Percentiles rank a stretch among this genome's conserved stretches.
Evolutionary conservation across 2,888 invertebrate genomes (phyloP).

Genomic region (Pseudoips prasinana): DNA sequence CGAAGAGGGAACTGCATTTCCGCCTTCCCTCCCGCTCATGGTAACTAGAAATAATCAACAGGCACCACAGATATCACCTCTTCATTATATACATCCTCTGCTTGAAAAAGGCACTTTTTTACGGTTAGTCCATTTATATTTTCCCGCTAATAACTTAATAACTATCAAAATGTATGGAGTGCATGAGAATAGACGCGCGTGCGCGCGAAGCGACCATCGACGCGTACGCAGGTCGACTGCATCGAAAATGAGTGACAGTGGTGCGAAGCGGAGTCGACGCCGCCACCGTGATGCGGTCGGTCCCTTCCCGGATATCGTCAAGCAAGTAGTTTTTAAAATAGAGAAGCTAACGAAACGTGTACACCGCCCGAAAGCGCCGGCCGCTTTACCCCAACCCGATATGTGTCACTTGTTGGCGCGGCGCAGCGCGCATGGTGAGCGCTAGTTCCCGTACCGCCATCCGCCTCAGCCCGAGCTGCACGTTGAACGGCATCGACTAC

Average conservation of each 20-base stretch:
- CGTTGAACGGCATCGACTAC: constrained; percentile 59
- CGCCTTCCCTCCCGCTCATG: constrained; percentile 79
- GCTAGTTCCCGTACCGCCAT: constrained; percentile 42
- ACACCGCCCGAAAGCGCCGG: constrained; percentile 76
- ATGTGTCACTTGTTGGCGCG: constrained; percentile 70
- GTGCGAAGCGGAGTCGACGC: constrained; percentile 45
- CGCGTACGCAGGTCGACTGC: constrained; percentile 80
- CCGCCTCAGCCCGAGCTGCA: constrained; percentile 45
- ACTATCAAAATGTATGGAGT: constrained; percentile 59
- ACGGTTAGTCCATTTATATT: constrained; percentile 51
- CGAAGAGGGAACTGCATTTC: constrained; percentile 80
- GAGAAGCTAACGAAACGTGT: constrained; percentile 80
- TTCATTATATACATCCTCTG: constrained; percentile 67
- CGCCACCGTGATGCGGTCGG: constrained; percentile 66
- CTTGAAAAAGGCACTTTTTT: constrained; percentile 59
- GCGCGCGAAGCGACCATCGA: constrained; percentile 72
- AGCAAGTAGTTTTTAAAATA: constrained; percentile 78
- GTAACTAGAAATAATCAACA: constrained; percentile 65
- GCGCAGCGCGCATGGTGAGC: constrained; percentile 43
- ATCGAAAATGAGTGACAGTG: constrained; percentile 72
- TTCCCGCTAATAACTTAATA: constrained; percentile 57
- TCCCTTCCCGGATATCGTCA: constrained; percentile 80
- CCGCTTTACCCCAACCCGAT: constrained; percentile 74
- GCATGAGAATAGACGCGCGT: constrained; percentile 67
- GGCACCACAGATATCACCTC: constrained; percentile 75